Evolutionary conservation across 92 coral and sea anemone species (phyloP), one percentile per base, ranked within the genome.

Genomic region (Bergia puertoricense): DNA sequence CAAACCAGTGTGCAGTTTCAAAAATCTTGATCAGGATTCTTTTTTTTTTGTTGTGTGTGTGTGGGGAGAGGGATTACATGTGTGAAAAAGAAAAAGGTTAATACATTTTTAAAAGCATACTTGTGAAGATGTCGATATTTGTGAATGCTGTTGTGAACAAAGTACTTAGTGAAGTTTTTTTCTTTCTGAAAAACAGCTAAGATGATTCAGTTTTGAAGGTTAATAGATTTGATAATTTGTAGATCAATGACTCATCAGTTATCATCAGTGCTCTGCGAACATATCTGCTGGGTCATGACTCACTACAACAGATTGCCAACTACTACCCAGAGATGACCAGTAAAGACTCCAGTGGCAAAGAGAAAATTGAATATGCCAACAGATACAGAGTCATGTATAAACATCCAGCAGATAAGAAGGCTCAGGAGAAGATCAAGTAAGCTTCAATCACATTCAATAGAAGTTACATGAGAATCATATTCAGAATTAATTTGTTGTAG

Each of bases 201-300:
- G 59, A 54, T 5, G 1, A 13, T 54, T 54, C 59, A 54, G 16
- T 54, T 54, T 11, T 54, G 59, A 54, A 80, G 44, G 18, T 43
- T 20, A 0, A 22, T 38, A 43, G 2, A 39, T 75, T 74, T 43
- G 22, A 11, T 62, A 10, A 23, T 11, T 46, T 74, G 78, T 77
- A 97, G 99, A 85, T 97, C 42, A 94, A 92, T 89, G 99, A 97
- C 92, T 97, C 99, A 20, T 97, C 99, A 80, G 93, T 97, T 6
- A 97, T 95, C 89, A 91, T 94, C 88, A 97, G 99, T 87, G 91
- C 93, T 39, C 85, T 97, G 54, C 85, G 91, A 18, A 95, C 99
- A 40, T 77, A 92, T 67, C 86, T 93, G 74, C 69, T 94, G 81
- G 96, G 96, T 8, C 93, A 91, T 75, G 98, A 97, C 86, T 83